A percentile compares a stretch with the other conserved stretches of the same genome.
Conservation (phyloP, 1,140 invertebrate species). For the Popillia japonica region DNA sequence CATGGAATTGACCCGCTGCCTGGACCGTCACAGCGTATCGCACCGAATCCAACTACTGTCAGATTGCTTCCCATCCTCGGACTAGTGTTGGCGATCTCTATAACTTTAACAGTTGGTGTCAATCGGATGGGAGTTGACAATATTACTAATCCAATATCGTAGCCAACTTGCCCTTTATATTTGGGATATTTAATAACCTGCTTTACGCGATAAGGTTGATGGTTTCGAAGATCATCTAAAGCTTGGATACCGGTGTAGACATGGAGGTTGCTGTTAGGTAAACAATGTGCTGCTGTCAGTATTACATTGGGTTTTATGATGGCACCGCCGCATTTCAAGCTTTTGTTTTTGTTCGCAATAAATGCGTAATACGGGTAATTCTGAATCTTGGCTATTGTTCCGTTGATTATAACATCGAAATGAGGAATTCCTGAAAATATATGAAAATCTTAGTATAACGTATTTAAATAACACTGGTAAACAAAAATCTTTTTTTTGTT, state of each 20-base stretch:
- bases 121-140: background rate
- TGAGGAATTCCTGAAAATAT: background rate
- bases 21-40: background rate
- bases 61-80: background rate
- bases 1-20: background rate
- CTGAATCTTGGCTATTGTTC: background rate
- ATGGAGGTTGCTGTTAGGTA: background rate
- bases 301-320: constrained; percentile 6
- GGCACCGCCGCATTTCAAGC: background rate
- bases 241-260: background rate
- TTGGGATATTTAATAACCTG: background rate
- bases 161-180: background rate
- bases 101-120: background rate
- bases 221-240: background rate
- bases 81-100: background rate
- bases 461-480: no score
- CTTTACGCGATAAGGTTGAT: background rate
- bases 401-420: background rate
- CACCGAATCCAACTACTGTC: background rate
- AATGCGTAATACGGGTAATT: background rate
- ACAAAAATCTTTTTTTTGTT: no score
- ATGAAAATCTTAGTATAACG: no score
- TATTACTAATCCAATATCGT: background rate
- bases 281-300: background rate
- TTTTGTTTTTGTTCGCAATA: background rate